Conservation (phyloP, 1,140 invertebrate genomes). For the Lepidurus packardi region DNA sequence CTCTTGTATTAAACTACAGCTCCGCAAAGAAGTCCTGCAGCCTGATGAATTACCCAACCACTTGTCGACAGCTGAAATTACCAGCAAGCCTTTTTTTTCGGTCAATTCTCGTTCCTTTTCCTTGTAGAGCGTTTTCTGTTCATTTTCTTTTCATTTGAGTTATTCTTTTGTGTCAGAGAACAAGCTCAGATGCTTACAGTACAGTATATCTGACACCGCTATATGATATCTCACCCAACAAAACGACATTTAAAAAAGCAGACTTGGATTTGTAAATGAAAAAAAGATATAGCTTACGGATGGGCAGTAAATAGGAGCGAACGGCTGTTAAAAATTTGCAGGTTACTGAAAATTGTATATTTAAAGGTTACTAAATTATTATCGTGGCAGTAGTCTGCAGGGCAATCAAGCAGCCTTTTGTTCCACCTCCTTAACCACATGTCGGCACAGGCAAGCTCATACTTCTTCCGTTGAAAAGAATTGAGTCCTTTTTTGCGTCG, state of each 20-base stretch:
- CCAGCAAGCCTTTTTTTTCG: background rate
- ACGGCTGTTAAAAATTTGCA: background rate
- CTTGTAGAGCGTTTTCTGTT: background rate
- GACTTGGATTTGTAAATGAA: too few species aligned
- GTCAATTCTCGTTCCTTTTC: background rate
- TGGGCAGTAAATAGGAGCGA: background rate
- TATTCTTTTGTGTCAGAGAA: too few species aligned
- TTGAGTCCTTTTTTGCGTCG: background rate
- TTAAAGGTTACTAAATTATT: slow-evolving; percentile 11
- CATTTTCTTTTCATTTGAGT: too few species aligned
- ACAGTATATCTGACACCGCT: too few species aligned
- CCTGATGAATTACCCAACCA: background rate
- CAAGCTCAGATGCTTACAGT: too few species aligned
- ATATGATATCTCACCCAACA: too few species aligned
- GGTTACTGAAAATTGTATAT: background rate
- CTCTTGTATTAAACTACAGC: slow-evolving; percentile 2
- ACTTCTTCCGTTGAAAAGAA: background rate
- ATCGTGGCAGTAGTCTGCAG: background rate
- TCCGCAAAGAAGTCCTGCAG: background rate
- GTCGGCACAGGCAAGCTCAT: background rate
- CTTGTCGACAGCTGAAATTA: slow-evolving; percentile 15
- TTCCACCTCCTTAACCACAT: slow-evolving; percentile 7
- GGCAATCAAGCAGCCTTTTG: slow-evolving; percentile 8
- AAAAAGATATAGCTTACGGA: background rate
- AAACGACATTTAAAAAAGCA: too few species aligned